Percentiles rank a stretch among this genome's conserved stretches.
Evolutionary conservation across 2,113 vertebrate genomes (phyloP).

Genomic region (Alligator mississippiensis): DNA sequence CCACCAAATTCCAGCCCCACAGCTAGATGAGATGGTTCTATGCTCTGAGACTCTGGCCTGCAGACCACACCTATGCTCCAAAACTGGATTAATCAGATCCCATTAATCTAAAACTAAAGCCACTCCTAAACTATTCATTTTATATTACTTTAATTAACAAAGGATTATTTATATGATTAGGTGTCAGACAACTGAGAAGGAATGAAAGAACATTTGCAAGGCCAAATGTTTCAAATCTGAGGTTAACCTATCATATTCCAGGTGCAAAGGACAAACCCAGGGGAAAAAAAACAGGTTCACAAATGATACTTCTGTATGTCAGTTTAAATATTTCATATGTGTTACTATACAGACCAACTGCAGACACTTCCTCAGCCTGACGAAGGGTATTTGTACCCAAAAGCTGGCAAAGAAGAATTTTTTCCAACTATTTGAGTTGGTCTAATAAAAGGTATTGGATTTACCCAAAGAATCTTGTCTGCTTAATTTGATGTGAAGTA

Average conservation of each 20-base stretch:
- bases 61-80: too few species aligned
- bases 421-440: too few species aligned
- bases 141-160: slow-evolving; percentile 35
- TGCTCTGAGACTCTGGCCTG: too few species aligned
- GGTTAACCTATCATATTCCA: neutral
- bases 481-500: neutral
- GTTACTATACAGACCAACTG: too few species aligned
- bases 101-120: neutral
- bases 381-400: too few species aligned
- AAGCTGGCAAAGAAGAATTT: too few species aligned
- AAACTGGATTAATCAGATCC: too few species aligned
- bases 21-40: too few species aligned
- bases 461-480: too few species aligned
- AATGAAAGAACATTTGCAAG: neutral
- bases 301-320: neutral
- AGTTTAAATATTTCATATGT: neutral
- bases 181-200: neutral
- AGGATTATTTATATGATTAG: slow-evolving; percentile 12
- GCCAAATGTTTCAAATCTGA: neutral
- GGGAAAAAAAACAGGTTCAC: neutral
- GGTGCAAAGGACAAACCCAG: neutral
- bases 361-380: too few species aligned
- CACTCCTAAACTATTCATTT: neutral
- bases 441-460: too few species aligned
- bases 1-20: too few species aligned